Evolutionary conservation across 64 coral and sea anemone genomes (phyloP), one percentile per base, ranked within the genome.

Genomic region (Orbicella faveolata): DNA sequence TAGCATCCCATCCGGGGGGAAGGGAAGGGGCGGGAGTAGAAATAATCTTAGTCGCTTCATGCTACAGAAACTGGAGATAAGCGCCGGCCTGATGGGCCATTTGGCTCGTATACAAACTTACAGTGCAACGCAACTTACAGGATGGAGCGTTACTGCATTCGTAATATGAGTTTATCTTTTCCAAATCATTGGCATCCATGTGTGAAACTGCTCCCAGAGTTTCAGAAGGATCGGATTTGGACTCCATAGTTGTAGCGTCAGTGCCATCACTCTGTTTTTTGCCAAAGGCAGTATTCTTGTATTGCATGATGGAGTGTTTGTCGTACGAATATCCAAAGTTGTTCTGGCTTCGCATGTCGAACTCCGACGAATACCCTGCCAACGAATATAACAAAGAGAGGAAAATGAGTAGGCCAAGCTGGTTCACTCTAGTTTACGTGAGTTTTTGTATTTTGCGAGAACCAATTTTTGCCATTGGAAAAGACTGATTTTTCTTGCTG

Each of bases 171-270:
- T 85, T 70, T 8, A 85, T 26, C 39, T 73, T 85, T 36, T n/a
- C 25, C 37, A 85, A 20, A 85, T 85, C 82, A 2, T 13, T 85
- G 1, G 82, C 82, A 41, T 85, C 65, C 39, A 85, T 72, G 39
- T 85, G 82, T 17, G 82, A 85, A 10, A 14, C 3, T 19, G 20
- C 4, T 33, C 82, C 82, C 23, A 85, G 65, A 39, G n/a, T 70
- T 30, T 25, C 10, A 17, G 19, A 37, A 30, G 67, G 4, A 26
- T 37, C 65, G 23, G 67, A 11, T 13, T 34, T 85, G 0, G 82
- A 36, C 12, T 72, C 82, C 82, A 85, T 85, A 14, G 82, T 85
- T 9, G 6, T 21, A 13, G 4, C 21, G 7, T 26, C 0, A 18
- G 66, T 44, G 20, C 44, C 44, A 48, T 48, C 44, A 6, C 44